Conservation (phyloP, 2,113 vertebrate genomes). For the Semnopithecus entellus region DNA sequence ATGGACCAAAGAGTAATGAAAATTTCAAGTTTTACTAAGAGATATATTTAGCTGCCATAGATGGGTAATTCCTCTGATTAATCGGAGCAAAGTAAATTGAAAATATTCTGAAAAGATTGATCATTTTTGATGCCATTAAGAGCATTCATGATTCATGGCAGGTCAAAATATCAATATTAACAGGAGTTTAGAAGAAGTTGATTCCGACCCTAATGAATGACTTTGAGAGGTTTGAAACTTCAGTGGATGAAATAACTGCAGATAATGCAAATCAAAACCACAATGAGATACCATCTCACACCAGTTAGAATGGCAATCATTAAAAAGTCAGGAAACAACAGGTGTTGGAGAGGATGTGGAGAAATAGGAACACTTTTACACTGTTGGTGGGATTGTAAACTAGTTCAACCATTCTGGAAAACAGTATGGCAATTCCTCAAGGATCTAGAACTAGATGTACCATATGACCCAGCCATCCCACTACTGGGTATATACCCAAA, state of each 20-base stretch:
- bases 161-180: background rate
- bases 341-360: too few species aligned
- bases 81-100: background rate
- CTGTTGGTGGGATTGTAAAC: too few species aligned
- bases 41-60: background rate
- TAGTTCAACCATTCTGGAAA: too few species aligned
- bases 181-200: background rate
- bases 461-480: too few species aligned
- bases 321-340: too few species aligned
- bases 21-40: background rate
- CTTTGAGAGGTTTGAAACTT: background rate
- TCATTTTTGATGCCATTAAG: background rate
- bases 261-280: background rate
- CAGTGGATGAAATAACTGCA: background rate
- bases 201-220: background rate
- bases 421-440: too few species aligned
- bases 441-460: too few species aligned
- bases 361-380: too few species aligned
- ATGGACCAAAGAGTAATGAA: background rate
- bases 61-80: background rate
- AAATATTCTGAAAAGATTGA: background rate
- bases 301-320: too few species aligned
- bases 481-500: too few species aligned
- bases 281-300: too few species aligned
- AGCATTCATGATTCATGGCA: background rate